These are phyloP conservation scores for Buceros bicornis DNA, from an alignment of 2,797 vertebrate genomes.

Conservation along the genomic window DNA sequence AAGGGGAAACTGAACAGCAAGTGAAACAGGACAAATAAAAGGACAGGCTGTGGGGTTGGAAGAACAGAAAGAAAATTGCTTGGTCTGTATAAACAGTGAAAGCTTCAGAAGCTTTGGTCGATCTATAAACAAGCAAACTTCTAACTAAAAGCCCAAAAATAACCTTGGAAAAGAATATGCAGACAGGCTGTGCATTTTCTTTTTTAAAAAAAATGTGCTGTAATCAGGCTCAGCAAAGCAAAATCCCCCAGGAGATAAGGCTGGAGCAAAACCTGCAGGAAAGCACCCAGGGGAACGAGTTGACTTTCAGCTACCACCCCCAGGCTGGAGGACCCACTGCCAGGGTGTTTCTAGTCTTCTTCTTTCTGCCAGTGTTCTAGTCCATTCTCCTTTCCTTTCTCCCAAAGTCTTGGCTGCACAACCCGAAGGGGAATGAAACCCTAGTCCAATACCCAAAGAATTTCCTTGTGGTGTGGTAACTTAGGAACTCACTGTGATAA, in stretches of 20 bases:
- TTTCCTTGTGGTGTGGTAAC: not conserved
- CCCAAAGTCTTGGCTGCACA: not conserved
- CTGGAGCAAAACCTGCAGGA: not conserved
- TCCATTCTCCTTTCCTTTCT: not conserved
- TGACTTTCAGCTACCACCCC: not conserved
- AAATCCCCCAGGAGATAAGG: not conserved
- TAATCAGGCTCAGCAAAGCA: not conserved
- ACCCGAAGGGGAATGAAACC: not conserved
- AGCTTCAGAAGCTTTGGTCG: not conserved
- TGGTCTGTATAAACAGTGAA: not conserved
- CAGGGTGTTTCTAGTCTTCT: not conserved
- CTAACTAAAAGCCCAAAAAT: not conserved
- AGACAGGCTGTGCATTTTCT: not conserved
- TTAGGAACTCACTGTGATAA: not conserved
- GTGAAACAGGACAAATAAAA: not conserved
- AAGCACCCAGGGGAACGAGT: not conserved
- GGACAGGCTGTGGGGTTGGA: not conserved
- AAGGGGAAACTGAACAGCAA: not conserved
- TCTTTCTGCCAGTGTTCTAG: not conserved
- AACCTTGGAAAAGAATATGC: not conserved
- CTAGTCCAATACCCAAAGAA: not conserved
- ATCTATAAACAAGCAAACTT: not conserved
- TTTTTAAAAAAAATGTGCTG: not conserved
- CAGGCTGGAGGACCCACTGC: not conserved
- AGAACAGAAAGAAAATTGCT: not conserved